phyloP scores from a whole-genome alignment of 2,113 vertebrate genomes.

The Beaufortia kweichowensis region DNA sequence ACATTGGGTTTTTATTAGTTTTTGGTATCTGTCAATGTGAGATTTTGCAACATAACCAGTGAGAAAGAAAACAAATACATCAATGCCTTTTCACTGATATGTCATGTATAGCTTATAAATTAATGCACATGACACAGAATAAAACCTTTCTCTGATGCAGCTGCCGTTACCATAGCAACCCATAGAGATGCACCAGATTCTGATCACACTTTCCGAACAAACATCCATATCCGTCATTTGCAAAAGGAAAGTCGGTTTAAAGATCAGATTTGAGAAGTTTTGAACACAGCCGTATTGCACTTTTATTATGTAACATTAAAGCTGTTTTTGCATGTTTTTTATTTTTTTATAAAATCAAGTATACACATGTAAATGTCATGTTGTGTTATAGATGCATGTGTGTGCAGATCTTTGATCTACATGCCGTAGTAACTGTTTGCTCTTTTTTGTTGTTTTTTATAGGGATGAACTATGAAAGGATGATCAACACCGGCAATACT shows the following conservation, averaged over 20 bases:
- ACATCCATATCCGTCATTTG: not conserved
- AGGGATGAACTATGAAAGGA: conserved; percentile 96
- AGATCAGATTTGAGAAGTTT: conserved; percentile 1
- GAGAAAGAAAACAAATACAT: too few relatives aligned
- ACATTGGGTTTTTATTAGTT: too few relatives aligned
- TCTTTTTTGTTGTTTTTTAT: conserved; percentile 62
- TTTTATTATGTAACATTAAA: not conserved
- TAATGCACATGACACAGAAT: too few relatives aligned
- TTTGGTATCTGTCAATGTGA: too few relatives aligned
- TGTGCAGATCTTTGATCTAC: not conserved
- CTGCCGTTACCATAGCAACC: too few relatives aligned
- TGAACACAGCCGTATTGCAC: not conserved
- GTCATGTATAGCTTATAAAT: too few relatives aligned
- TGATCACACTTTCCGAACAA: not conserved
- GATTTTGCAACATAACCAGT: too few relatives aligned
- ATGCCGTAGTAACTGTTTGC: conserved; percentile 51
- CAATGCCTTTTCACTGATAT: too few relatives aligned
- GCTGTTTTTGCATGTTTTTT: not conserved
- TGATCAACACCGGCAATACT: conserved; percentile 57
- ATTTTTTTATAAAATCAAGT: not conserved
- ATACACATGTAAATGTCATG: not conserved
- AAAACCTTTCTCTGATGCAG: too few relatives aligned
- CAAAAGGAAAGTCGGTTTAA: not conserved
- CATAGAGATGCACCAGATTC: too few relatives aligned
- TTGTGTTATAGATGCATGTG: not conserved